Base-by-base conservation (phyloP, 2,797 vertebrate genomes). In the Melopsittacus undulatus region DNA sequence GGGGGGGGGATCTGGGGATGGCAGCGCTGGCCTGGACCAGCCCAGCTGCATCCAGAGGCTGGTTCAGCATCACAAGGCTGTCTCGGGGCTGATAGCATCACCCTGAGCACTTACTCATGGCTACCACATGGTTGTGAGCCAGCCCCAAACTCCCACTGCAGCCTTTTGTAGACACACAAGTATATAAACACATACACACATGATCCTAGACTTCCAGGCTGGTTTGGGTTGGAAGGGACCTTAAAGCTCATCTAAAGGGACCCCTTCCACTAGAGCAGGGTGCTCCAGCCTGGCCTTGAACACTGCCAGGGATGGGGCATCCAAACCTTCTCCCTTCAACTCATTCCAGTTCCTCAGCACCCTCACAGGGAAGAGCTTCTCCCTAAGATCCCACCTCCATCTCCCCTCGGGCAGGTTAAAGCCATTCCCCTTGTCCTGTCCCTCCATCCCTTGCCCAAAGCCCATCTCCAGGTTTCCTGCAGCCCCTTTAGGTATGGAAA, bases 101-200 rank as follows among this genome's bases (percentile, higher is more conserved):
- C 22, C 38, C 52, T 0, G 34, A 1, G 5, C 2, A 9, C 54
- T 61, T 63, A 46, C 29, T 67, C 46, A 61, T 3, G 5, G 59
- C 61, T 26, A 48, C 54, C 52, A 30, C 21, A 15, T 22, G 7
- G 2, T 49, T 38, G 10, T 45, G 14, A n/a, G 73, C 56, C 64
- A 69, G 15, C 56, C 64, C 64, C 83, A 54, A n/a, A 9, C 29
- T 24, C 40, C 64, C 30, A 13, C 29, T 4, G 30, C 43, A 32
- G 52, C 36, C 54, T 3, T n/a, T 5, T 30, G 19, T 15, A 69
- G 64, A 24, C 22, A 8, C 40, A 22, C n/a, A 14, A 7, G 9
- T 21, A 16, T 29, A 43, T 21, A 38, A 67, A 59, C 22, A n/a
- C 1, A 72, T 1, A 6, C 26, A 18, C 14, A 8, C 0, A 16